phyloP scores from a whole-genome alignment of 1,140 invertebrate species.

The Meloidogyne floridensis region DNA sequence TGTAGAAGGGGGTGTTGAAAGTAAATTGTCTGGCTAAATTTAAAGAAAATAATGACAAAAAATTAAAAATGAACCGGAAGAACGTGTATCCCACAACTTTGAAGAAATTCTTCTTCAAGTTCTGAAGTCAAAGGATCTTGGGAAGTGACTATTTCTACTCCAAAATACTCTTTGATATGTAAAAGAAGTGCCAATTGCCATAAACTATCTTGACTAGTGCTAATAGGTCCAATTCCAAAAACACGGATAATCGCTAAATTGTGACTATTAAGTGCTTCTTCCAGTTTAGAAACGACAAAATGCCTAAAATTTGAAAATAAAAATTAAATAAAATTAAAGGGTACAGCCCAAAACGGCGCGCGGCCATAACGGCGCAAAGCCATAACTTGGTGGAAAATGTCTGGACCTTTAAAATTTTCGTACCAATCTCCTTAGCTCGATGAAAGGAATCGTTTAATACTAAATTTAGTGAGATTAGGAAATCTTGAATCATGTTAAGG shows the following conservation, averaged over 20 bases:
- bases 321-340: not conserved
- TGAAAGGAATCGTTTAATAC: too few relatives aligned
- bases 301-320: not conserved
- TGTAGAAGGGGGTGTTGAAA: not conserved
- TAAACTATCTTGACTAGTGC: not conserved
- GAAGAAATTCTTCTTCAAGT: constrained; percentile 15
- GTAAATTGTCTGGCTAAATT: constrained; percentile 12
- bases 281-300: not conserved
- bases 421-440: too few relatives aligned
- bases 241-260: constrained; percentile 1
- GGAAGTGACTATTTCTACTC: constrained; percentile 2
- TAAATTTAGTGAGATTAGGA: too few relatives aligned
- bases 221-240: constrained; percentile 20
- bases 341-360: not conserved
- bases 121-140: constrained; percentile 30
- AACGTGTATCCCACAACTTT: constrained; percentile 8
- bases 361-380: too few relatives aligned
- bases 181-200: constrained; percentile 23
- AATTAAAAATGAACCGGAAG: not conserved
- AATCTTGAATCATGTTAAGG: too few relatives aligned
- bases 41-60: not conserved
- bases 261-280: not conserved
- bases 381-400: too few relatives aligned
- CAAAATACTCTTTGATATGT: constrained; percentile 19
- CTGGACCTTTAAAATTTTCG: too few relatives aligned